Base-by-base conservation (phyloP, 2,113 vertebrate genomes). In the Psephotus haematonotus region DNA sequence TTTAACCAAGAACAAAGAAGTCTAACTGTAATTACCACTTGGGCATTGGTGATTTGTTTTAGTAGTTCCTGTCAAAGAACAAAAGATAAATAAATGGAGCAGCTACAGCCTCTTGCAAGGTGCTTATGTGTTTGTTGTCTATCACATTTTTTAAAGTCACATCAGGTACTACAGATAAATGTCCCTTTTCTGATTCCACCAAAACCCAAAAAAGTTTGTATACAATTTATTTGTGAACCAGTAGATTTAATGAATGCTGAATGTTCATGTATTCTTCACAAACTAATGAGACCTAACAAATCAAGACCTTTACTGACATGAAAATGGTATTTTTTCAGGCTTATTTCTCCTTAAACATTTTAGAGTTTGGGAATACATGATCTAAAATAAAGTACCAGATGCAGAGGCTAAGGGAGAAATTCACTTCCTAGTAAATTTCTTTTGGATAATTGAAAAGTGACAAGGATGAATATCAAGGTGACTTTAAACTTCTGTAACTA, bases 1-100 rank as follows among this genome's bases (percentile, higher is more conserved):
- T 95, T 91, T 90, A 91, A 82, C 67, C 2, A 3, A 71, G 90
- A 95, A 95, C 90, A 96, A 96, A 96, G 94, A 92, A 92, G 25
- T 64, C 72, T 76, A 79, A 86, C 72, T 43, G 12, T 82, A 96
- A 93, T 93, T 94, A 92, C 83, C 49, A 77, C 37, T 53, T 86
- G 52, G 93, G 65, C 88, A 72, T 4, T 53, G 44, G 65, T 82
- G 69, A 92, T 89, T 92, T 96, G 53, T 79, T 96, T 93, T 57
- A 93, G 86, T 49, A 76, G 81, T 44, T 89, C 31, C 52, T 76
- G 62, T 84, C n/a, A 91, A 86, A 86, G 39, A 90, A 76, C 35
- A 76, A 82, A 68, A 84, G 67, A 78, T 27, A 76, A 92, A 63
- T 33, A 95, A 86, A 90, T 28, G 15, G 20, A 85, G 11, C 16